Evolutionary conservation across 1,140 invertebrate genomes (phyloP), one percentile per base, ranked within the genome.

Genomic region (Pseudoatta argentina): DNA sequence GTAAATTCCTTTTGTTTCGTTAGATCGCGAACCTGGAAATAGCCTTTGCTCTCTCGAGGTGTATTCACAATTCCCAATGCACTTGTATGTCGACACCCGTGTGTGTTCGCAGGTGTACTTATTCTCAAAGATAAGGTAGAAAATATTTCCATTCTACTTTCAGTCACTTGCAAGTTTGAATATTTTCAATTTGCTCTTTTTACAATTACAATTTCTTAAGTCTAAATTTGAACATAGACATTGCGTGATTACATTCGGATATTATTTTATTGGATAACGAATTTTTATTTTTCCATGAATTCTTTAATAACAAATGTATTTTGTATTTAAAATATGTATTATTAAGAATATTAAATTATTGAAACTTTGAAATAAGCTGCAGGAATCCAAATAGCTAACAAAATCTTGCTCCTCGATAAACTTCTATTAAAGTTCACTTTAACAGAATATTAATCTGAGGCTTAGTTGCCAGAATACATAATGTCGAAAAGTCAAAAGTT

Each of bases 1-100:
- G 69, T 83, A 75, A 48, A 83, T 83, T 83, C 69, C 69, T 83
- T 83, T 83, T 83, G 79, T 83, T 83, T 83, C 39, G 79, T 51
- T 83, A 48, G 39, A 61, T 83, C 27, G 69, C 57, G 27, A 63
- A 59, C 55, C 55, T 51, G 27, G 57, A 83, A 83, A 83, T 83
- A 83, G 69, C 55, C 79, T 30, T 73, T 34, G 69, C 69, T 83
- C 57, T 51, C 69, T 30, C 34, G 24, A 34, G n/a, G 39, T 57
- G 53, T 83, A 83, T 75, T 51, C 55, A 57, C 69, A 75, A 83
- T 83, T 83, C 79, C 55, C 69, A 51, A 8, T 44, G 24, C 24
- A 51, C 55, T 83, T 61, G 39, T 63, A 6, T 63, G 24, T 83
- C 51, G 79, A 75, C 24, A 16, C 34, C 10, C 53, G 34, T 59